These are phyloP conservation scores for Taenaris catops DNA, from an alignment of 2,888 invertebrate species.

Conservation along the genomic window DNA sequence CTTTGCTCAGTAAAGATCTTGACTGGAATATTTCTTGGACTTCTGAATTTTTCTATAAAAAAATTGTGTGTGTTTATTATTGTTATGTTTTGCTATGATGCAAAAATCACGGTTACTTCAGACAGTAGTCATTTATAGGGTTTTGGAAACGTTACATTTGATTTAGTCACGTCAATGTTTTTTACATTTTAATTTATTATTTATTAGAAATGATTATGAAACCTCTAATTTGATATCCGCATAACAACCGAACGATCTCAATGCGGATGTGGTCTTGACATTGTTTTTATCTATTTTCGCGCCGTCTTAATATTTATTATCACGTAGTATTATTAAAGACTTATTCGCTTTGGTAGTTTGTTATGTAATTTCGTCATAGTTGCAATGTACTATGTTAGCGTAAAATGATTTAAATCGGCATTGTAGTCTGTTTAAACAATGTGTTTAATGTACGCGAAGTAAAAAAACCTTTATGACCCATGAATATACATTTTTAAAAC, in stretches of 20 bases:
- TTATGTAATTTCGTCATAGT: not conserved
- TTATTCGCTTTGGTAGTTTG: not conserved
- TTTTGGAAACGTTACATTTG: not conserved
- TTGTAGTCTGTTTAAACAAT: not conserved
- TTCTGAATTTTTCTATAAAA: no score
- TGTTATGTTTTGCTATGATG: constrained; percentile 71
- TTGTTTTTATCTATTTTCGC: constrained; percentile 12
- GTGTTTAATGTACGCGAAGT: not conserved
- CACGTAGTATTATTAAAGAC: constrained; percentile 3
- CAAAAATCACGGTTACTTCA: constrained; percentile 45
- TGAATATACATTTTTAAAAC: not conserved
- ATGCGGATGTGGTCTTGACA: constrained; percentile 18
- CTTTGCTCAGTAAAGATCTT: no score
- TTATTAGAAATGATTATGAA: no score
- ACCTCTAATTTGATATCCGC: constrained; percentile 16
- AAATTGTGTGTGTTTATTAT: constrained; percentile 76
- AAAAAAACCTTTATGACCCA: not conserved
- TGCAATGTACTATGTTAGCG: not conserved
- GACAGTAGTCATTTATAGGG: constrained; percentile 7
- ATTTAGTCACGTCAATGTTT: constrained; percentile 1
- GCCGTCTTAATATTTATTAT: constrained; percentile 9
- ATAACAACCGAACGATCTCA: constrained; percentile 15
- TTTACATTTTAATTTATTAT: not conserved
- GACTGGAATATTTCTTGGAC: no score
- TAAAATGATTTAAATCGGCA: not conserved